Conservation (phyloP, 2,888 invertebrate genomes). For the Minunthozetes semirufus region DNA sequence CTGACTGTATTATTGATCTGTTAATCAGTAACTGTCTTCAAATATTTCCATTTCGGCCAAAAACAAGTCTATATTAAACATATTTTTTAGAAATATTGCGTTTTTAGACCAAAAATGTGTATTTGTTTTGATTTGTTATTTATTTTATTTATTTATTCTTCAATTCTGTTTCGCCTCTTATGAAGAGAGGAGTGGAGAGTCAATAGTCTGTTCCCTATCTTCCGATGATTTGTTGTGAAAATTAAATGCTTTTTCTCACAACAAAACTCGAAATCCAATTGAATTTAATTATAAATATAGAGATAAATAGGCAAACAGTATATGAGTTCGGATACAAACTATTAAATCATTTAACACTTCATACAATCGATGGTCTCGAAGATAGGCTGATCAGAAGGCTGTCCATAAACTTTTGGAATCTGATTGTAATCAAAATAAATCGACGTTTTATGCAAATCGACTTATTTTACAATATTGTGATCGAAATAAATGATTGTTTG, state of each 20-base stretch:
- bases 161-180: background rate
- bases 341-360: background rate
- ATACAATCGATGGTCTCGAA: background rate
- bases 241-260: background rate
- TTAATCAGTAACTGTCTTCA: too few relatives aligned
- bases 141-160: background rate
- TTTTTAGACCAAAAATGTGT: too few relatives aligned
- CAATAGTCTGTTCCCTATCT: background rate
- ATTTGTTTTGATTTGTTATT: too few relatives aligned
- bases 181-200: background rate
- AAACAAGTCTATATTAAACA: too few relatives aligned
- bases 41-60: too few relatives aligned
- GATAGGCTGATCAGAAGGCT: too few relatives aligned
- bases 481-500: background rate
- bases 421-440: background rate
- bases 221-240: background rate
- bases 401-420: too few relatives aligned
- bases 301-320: background rate
- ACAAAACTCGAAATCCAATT: background rate
- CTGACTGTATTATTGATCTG: too few relatives aligned
- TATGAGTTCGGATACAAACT: background rate
- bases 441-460: background rate
- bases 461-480: background rate
- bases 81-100: too few relatives aligned
- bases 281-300: background rate